Evolutionary conservation across 2,113 vertebrate species (phyloP).

Genomic region (Neopipo cinnamomea): DNA sequence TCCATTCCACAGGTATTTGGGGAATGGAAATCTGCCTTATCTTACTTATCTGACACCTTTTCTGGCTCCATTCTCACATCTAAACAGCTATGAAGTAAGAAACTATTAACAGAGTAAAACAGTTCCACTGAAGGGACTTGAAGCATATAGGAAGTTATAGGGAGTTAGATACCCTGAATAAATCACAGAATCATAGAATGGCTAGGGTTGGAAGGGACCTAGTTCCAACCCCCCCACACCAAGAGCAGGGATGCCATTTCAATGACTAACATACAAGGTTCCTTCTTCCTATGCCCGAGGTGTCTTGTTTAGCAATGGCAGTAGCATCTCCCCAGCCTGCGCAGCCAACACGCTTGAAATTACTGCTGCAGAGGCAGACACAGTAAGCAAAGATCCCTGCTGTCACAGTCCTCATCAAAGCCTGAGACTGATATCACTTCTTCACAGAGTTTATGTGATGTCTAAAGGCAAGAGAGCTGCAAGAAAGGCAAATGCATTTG

Average conservation of each 20-base stretch:
- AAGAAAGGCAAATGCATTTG: neutral
- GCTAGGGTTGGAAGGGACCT: neutral
- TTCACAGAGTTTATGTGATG: neutral
- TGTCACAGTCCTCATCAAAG: neutral
- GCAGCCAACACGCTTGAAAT: fast-evolving
- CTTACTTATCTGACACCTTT: neutral
- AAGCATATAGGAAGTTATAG: neutral
- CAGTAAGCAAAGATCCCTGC: neutral
- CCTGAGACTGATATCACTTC: neutral
- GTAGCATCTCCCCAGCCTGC: neutral
- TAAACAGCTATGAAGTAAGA: neutral
- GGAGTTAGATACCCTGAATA: neutral
- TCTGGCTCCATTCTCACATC: neutral
- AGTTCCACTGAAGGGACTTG: neutral
- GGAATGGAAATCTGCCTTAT: neutral
- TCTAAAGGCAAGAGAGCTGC: neutral
- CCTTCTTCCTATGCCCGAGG: fast-evolving
- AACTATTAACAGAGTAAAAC: neutral
- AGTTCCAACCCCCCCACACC: neutral
- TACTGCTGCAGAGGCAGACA: neutral
- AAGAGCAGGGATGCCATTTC: neutral
- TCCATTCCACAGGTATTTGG: neutral
- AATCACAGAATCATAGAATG: neutral
- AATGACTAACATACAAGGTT: neutral
- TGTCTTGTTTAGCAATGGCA: neutral